A percentile compares a stretch with the other conserved stretches of the same genome.
Conservation (phyloP, 2,113 vertebrate genomes). For the Lophura nycthemera region DNA sequence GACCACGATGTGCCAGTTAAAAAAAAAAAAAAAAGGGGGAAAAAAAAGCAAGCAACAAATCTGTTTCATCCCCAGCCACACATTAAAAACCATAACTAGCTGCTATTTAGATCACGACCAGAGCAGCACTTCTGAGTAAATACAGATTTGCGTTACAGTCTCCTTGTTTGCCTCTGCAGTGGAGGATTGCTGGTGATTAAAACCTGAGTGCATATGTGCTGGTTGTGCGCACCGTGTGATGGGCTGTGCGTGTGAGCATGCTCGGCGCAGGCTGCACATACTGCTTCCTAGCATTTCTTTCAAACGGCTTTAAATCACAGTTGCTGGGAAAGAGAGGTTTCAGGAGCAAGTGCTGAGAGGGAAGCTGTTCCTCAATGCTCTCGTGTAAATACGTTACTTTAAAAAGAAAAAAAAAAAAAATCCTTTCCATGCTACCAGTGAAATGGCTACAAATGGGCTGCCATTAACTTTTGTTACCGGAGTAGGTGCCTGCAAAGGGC, state of each 20-base stretch:
- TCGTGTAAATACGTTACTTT: slow-evolving; percentile 65
- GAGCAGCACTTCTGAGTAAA: slow-evolving; percentile 12
- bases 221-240: neutral
- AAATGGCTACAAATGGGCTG: slow-evolving; percentile 78
- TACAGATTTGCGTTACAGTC: neutral
- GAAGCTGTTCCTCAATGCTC: slow-evolving; percentile 21
- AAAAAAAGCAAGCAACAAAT: slow-evolving; percentile 16
- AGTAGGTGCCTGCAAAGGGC: slow-evolving; percentile 92
- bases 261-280: neutral
- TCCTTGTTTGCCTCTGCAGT: neutral
- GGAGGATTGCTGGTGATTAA: neutral
- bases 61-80: slow-evolving; percentile 49
- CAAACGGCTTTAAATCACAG: neutral
- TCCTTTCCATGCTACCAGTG: slow-evolving; percentile 70
- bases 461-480: slow-evolving; percentile 88
- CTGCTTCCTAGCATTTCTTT: neutral
- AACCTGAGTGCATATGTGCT: neutral
- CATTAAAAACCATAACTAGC: slow-evolving; percentile 52
- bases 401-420: slow-evolving; percentile 7
- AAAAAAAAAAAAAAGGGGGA: neutral
- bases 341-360: neutral
- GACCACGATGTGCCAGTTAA: slow-evolving; percentile 66
- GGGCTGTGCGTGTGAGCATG: neutral
- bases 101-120: slow-evolving; percentile 49
- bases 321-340: neutral